phyloP scores from a whole-genome alignment of 2,113 vertebrate genomes.

The Dipodomys ordii region DNA sequence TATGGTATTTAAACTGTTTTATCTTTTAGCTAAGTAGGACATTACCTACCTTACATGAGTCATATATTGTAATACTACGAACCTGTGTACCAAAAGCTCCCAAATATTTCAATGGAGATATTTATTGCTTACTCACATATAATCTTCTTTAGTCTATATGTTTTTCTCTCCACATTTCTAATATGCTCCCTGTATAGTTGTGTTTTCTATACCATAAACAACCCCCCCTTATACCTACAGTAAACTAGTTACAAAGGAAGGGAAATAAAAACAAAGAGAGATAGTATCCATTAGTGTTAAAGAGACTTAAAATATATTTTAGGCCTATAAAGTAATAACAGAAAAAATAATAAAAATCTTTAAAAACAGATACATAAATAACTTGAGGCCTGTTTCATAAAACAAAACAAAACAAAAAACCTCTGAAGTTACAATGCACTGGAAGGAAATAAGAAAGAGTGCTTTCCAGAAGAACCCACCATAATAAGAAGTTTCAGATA shows the following conservation, averaged over 20 bases:
- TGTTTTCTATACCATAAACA: neutral
- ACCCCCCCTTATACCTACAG: neutral
- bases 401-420: too few relatives aligned
- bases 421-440: neutral
- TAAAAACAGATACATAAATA: neutral
- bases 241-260: neutral
- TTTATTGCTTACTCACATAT: neutral
- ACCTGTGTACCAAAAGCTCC: neutral
- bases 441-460: neutral
- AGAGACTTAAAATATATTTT: neutral
- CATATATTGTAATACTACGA: neutral
- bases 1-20: neutral
- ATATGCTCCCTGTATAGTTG: neutral
- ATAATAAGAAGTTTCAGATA: neutral
- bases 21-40: neutral
- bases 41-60: neutral
- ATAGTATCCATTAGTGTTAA: neutral
- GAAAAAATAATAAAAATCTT: neutral
- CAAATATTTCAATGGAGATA: neutral
- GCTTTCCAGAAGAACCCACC: neutral
- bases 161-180: neutral
- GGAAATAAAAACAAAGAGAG: neutral
- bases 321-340: neutral
- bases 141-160: neutral
- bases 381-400: neutral